Evolutionary conservation across 2,113 vertebrate species (phyloP).

Genomic region (Epinephelus lanceolatus): DNA sequence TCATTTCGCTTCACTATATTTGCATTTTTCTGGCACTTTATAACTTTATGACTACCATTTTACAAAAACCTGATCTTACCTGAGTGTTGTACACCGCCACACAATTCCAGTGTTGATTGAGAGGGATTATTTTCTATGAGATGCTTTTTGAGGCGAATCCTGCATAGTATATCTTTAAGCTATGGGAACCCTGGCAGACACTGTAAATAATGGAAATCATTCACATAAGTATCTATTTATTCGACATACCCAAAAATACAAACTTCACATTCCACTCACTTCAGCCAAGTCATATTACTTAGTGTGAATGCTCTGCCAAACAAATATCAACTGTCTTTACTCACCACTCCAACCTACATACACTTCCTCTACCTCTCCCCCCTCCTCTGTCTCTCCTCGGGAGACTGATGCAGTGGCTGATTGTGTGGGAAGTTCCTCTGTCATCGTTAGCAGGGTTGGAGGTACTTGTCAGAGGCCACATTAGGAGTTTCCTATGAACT

Average conservation of each 20-base stretch:
- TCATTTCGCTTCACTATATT: no score
- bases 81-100: no score
- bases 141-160: no score
- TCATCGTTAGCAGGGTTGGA: conserved; percentile 81
- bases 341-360: conserved; percentile 38
- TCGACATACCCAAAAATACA: conserved; percentile 23
- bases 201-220: background rate
- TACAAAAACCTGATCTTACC: no score
- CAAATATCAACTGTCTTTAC: conserved; percentile 54
- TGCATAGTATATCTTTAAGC: no score
- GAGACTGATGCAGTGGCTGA: conserved; percentile 82
- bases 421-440: conserved; percentile 83
- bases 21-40: no score
- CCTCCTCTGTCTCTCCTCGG: conserved; percentile 20
- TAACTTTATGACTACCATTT: no score
- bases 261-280: conserved; percentile 27
- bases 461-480: conserved; percentile 77
- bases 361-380: background rate
- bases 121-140: no score
- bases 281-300: conserved; percentile 23
- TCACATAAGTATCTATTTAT: background rate
- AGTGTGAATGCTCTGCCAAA: conserved; percentile 30
- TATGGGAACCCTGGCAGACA: background rate
- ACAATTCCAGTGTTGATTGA: no score
- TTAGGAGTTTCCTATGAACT: conserved; percentile 80